Base-by-base conservation (phyloP, 2,888 invertebrate genomes). In the Sturmia bella region DNA sequence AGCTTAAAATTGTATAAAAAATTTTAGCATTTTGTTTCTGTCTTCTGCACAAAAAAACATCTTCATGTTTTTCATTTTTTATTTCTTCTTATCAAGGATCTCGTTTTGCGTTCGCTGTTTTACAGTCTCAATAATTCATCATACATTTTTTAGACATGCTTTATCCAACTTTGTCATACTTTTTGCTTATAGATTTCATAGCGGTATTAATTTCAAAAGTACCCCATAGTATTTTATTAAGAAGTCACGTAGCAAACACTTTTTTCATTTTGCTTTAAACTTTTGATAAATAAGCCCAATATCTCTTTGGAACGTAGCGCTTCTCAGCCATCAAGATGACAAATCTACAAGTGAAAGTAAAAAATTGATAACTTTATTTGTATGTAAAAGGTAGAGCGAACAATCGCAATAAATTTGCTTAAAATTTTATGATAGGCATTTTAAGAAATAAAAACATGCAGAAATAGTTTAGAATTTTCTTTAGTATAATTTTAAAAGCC, bases 191-290 rank as follows among this genome's bases (percentile, higher is more conserved):
- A 13, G 21, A 68, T 52, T 61, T 75, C 50, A 68, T 59, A 37
- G 13, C 59, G 57, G 15, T 59, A 48, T 70, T 80, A 54, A 59
- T 48, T 54, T 64, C 39, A 72, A 32, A 61, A 76, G 9, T 56
- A 69, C 69, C 64, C 69, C 21, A 66, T 45, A 37, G 11, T 39
- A 37, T 61, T 32, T 12, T 43, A 9, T 13, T n/a, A 12, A 17
- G 41, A 56, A 82, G 74, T 82, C 77, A 82, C 82, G 77, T 78
- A 59, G 54, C 43, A 45, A 56, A 12, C 56, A 78, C 48, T 41
- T 66, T 50, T 48, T 66, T 75, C 64, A 78, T 82, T 74, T 66
- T 64, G 57, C 70, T 64, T 64, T 43, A 0, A 43, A 15, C 11
- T 63, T 54, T 50, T 64, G 32, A 45, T 59, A 66, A 57, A 52